These are phyloP conservation scores for Adoxophyes honmai DNA, from an alignment of 1,140 invertebrate genomes.

Conservation along the genomic window DNA sequence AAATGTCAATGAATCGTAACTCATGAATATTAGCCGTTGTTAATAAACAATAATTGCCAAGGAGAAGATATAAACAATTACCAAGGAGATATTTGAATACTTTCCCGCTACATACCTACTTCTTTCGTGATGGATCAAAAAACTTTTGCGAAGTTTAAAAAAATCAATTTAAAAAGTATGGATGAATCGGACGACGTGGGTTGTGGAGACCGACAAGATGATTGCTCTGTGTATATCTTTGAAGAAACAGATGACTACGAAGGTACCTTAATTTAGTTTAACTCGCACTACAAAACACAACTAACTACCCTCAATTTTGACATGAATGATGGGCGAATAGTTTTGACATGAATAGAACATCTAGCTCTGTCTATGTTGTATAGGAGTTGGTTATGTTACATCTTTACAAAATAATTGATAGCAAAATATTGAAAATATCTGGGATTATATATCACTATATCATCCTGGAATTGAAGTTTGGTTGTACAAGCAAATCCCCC, in stretches of 20 bases:
- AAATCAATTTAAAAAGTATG: conserved; percentile 12
- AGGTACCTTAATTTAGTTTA: conserved; percentile 17
- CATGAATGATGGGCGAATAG: no score
- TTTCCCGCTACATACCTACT: conserved; percentile 1
- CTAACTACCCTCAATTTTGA: no score
- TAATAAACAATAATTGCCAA: conserved; percentile 10
- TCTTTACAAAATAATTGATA: no score
- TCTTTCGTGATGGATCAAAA: conserved; percentile 5
- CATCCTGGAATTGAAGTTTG: no score
- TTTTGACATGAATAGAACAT: no score
- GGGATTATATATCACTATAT: no score
- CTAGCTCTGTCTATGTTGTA: no score
- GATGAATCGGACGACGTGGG: not conserved
- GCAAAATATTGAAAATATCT: no score
- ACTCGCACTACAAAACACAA: no score
- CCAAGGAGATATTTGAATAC: conserved; percentile 17
- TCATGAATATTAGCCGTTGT: conserved; percentile 4
- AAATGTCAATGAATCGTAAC: not conserved
- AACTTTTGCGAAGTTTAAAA: conserved; percentile 13
- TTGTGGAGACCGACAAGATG: not conserved
- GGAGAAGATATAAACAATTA: conserved; percentile 17
- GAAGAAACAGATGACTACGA: conserved; percentile 9
- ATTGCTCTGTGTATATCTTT: conserved; percentile 1
- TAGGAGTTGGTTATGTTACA: no score
- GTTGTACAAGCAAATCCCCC: no score